Base-by-base conservation (phyloP, 2,113 vertebrate genomes). In the Gopherus flavomarginatus region DNA sequence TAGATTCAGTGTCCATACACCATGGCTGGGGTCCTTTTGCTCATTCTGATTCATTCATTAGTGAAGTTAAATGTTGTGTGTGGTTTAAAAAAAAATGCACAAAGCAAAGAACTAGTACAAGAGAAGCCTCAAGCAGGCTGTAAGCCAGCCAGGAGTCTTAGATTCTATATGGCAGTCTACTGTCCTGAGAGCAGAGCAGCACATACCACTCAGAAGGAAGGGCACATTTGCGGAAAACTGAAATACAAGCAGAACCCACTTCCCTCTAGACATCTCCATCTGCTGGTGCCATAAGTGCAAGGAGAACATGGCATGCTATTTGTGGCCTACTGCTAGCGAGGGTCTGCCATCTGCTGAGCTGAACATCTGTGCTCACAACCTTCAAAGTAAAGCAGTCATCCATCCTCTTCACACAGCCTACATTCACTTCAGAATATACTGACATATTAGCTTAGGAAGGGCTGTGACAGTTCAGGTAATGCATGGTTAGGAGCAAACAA, bases 261-360 rank as follows among this genome's bases (percentile, higher is more conserved):
- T 86, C 38, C 92, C 83, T 75, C 14, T n/a, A 83, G 85, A 83
- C 90, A 29, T 56, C 93, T 95, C 96, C 95, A 90, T 95, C 91
- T 81, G 90, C 17, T 4, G 42, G 96, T 94, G 5, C 47, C 27
- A 87, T 1, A 6, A 0, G 0, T 1, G 62, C 35, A 59, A 52
- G 80, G 87, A 77, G 85, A 90, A 16, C 72, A 52, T 90, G 22
- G 93, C 90, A 53, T 8, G 44, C 16, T 88, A 92, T 94, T 86
- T 53, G 93, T n/a, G 90, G 94, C 69, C 85, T 90, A 38, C 4
- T 80, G 90, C 96, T 96, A 94, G 96, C 93, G 47, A 96, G 65
- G 26, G 86, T 72, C 95, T 96, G 96, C 95, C 96, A 95, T 92
- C 96, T 97, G 96, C 95, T 85, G 80, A 93, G 87, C 54, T 44